Evolutionary conservation across 1,140 invertebrate genomes (phyloP).

Genomic region (Megathymus violae): DNA sequence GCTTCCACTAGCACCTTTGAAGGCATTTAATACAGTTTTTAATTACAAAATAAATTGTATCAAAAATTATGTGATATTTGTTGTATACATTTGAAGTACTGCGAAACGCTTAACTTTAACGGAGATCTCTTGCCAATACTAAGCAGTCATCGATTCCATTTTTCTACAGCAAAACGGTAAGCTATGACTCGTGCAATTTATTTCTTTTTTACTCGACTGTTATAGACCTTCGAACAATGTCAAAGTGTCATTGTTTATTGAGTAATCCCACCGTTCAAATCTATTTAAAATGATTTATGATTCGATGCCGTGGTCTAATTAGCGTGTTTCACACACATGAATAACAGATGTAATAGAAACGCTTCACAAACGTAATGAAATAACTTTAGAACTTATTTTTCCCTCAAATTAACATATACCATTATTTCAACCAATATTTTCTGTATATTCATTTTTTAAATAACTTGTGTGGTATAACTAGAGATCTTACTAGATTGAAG

Average conservation of each 20-base stretch:
- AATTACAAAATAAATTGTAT: too few relatives aligned
- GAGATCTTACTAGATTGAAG: too few relatives aligned
- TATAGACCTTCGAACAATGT: neutral
- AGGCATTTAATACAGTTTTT: too few relatives aligned
- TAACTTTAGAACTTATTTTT: too few relatives aligned
- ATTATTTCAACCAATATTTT: too few relatives aligned
- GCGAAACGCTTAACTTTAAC: neutral
- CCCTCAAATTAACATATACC: too few relatives aligned
- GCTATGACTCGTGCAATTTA: constrained; percentile 8
- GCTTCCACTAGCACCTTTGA: too few relatives aligned
- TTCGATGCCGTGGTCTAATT: neutral
- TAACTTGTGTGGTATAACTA: too few relatives aligned
- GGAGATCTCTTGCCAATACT: neutral
- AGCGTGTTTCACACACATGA: neutral
- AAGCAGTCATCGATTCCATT: constrained; percentile 13
- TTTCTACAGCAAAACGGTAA: constrained; percentile 7
- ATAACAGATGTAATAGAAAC: neutral
- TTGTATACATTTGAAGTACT: too few relatives aligned
- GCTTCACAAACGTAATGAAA: neutral
- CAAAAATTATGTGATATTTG: too few relatives aligned
- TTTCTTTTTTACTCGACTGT: neutral
- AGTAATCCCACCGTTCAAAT: constrained; percentile 18
- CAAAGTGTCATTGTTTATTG: constrained; percentile 13
- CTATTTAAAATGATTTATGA: neutral
- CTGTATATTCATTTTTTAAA: too few relatives aligned